Base-by-base conservation (phyloP, 2,797 vertebrate genomes). In the Anniella stebbinsi region DNA sequence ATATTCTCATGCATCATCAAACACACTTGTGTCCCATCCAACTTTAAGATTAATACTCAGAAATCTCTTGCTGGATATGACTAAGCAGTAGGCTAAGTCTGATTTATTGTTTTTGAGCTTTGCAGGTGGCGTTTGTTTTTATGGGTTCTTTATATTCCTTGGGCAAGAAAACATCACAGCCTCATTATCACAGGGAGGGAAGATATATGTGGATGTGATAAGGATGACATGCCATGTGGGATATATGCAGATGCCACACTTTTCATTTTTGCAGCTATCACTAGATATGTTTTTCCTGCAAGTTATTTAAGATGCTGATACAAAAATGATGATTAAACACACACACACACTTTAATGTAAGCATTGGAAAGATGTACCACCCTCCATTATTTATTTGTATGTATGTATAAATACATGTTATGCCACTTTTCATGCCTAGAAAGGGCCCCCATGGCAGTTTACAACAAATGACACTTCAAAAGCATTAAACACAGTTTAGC, bases 91-190 rank as follows among this genome's bases (percentile, higher is more conserved):
- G 93, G 76, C 77, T 91, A 73, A 41, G 17, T 75, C 76, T 93
- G 67, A 67, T 91, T n/a, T 5, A 63, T 80, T 86, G 89, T 87
- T 84, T 4, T 70, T 93, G 77, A 88, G 92, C 80, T 96, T 77
- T 89, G 4, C 6, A 95, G 87, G 91, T 94, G 93, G 90, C 93
- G 94, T 95, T 95, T 94, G 72, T 94, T 73, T 93, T 94, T 93
- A 93, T 91, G 86, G 95, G 95, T 95, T 95, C 80, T 83, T 86
- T 80, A 87, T 89, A 69, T 93, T 93, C 78, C 91, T 87, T 81
- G 90, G 77, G 63, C 89, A 91, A 93, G 90, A 94, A 94, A 95
- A 92, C 78, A 1, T 54, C 73, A 36, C 77, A 75, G 57, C 91
- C 88, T 41, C 76, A 87, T 93, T 95, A 84, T 96, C 57, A 87